phyloP scores from a whole-genome alignment of 2,113 vertebrate genomes.

The Crypturellus undulatus region DNA sequence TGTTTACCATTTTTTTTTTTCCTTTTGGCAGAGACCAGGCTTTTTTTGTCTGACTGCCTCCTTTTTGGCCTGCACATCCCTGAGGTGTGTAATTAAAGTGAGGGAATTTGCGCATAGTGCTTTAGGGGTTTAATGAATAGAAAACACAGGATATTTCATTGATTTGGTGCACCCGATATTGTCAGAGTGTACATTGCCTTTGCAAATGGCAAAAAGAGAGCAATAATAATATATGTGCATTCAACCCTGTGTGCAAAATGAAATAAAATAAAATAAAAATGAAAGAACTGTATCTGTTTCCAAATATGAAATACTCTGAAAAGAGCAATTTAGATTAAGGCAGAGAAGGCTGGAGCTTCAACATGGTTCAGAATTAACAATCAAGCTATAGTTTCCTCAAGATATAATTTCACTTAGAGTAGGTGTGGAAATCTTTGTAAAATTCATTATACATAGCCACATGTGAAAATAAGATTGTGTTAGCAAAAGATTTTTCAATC shows the following conservation, averaged over 20 bases:
- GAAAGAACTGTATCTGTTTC: conserved; percentile 67
- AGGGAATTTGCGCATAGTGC: conserved; percentile 80
- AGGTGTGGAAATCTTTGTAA: conserved; percentile 58
- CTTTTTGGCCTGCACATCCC: conserved; percentile 78
- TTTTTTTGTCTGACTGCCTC: conserved; percentile 81
- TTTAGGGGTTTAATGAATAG: conserved; percentile 81
- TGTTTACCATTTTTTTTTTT: conserved; percentile 77
- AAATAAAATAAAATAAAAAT: conserved; percentile 24
- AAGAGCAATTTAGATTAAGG: conserved; percentile 79
- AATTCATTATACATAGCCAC: conserved; percentile 46
- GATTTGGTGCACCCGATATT: conserved; percentile 72
- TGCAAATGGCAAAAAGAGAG: conserved; percentile 74
- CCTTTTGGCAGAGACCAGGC: conserved; percentile 77
- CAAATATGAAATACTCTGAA: conserved; percentile 72
- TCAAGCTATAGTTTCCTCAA: conserved; percentile 66
- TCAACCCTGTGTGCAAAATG: conserved; percentile 43
- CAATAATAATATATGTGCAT: conserved; percentile 68
- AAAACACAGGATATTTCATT: conserved; percentile 79
- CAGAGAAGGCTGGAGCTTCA: conserved; percentile 67
- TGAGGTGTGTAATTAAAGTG: conserved; percentile 85
- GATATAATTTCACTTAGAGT: conserved; percentile 67
- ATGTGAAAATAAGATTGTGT: conserved; percentile 55
- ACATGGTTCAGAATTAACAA: conserved; percentile 71
- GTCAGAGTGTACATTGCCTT: conserved; percentile 75
- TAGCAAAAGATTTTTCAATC: conserved; percentile 21